A percentile compares a stretch with the other conserved stretches of the same genome.
Evolutionary conservation across 2,888 invertebrate species (phyloP).

Genomic region (Caenorhabditis angaria): DNA sequence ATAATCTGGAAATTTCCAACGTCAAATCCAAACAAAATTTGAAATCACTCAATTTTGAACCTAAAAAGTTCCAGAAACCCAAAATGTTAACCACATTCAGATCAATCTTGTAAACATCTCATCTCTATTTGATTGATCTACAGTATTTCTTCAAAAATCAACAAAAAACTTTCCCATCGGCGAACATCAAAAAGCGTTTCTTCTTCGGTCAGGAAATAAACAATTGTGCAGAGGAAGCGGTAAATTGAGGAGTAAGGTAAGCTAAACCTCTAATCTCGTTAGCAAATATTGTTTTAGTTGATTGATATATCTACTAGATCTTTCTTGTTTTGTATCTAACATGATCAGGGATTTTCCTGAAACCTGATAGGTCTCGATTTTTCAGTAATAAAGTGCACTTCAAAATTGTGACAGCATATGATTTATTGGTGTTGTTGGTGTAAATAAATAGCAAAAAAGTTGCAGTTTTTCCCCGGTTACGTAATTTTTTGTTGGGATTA

Average conservation of each 20-base stretch:
- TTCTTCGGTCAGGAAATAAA: constrained; percentile 4
- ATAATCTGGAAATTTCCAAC: too few species aligned
- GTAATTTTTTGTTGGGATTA: not conserved
- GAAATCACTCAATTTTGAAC: too few species aligned
- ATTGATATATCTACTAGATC: not conserved
- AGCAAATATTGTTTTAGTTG: not conserved
- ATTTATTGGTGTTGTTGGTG: not conserved
- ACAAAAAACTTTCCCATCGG: not conserved
- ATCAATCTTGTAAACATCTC: too few species aligned
- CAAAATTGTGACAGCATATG: not conserved
- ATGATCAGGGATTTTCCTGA: not conserved
- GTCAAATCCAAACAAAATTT: too few species aligned
- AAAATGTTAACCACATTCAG: too few species aligned
- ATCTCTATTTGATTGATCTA: too few species aligned
- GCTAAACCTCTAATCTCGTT: not conserved
- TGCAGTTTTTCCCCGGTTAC: too few species aligned
- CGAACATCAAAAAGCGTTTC: not conserved
- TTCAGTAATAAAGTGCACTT: not conserved
- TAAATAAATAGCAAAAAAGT: not conserved
- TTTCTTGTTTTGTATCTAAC: not conserved
- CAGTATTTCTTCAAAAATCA: not conserved
- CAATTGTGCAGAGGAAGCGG: constrained; percentile 4
- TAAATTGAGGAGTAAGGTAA: not conserved
- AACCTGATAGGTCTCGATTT: not conserved
- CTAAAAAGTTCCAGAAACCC: too few species aligned